Evolutionary conservation across 2,113 vertebrate species (phyloP).

Genomic region (Desmodus rotundus): DNA sequence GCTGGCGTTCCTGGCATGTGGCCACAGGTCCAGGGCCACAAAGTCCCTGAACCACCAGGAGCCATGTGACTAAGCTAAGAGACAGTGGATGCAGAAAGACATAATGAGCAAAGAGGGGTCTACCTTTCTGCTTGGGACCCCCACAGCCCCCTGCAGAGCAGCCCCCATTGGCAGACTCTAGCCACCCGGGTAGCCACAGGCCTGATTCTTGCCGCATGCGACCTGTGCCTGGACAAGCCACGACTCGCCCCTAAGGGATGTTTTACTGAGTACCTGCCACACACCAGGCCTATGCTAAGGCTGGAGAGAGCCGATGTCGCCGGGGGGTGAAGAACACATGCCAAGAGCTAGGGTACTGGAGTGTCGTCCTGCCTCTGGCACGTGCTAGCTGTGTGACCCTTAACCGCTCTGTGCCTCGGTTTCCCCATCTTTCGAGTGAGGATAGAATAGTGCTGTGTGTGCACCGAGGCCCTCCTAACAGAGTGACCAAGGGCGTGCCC

Average conservation of each 20-base stretch:
- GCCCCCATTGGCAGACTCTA: not conserved
- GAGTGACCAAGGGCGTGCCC: not conserved
- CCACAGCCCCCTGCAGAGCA: accelerated
- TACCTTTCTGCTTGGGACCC: not conserved
- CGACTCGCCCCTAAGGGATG: not conserved
- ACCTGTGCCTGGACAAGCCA: not conserved
- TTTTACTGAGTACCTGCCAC: not conserved
- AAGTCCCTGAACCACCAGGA: not conserved
- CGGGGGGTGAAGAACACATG: not conserved
- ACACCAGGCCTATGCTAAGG: not conserved
- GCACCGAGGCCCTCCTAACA: not conserved
- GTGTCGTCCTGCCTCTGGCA: not conserved
- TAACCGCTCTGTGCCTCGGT: not conserved
- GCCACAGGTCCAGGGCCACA: not conserved
- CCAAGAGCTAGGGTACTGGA: not conserved
- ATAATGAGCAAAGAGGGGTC: not conserved
- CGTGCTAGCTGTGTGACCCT: not conserved
- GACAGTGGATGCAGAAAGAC: not conserved
- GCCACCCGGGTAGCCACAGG: not conserved
- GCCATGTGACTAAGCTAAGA: not conserved
- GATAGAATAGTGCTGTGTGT: not conserved
- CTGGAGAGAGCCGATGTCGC: not conserved
- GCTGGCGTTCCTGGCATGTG: not conserved
- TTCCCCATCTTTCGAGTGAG: not conserved
- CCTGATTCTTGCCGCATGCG: not conserved